Evolutionary conservation across 2,888 invertebrate genomes (phyloP).

Genomic region (Agrotis exclamationis): DNA sequence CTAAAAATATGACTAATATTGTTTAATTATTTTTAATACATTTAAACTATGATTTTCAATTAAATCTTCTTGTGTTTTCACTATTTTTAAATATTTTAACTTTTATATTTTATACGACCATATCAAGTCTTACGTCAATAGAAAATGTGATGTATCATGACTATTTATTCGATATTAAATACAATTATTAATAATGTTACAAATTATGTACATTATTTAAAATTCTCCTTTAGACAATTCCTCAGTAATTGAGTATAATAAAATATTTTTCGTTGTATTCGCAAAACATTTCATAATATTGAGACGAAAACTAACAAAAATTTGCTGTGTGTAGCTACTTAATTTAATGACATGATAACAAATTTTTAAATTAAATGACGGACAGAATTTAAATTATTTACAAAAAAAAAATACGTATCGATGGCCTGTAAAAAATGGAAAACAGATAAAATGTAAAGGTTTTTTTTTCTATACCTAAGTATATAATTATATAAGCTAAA

Average conservation of each 20-base stretch:
- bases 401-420: conserved; percentile 45
- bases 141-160: conserved; percentile 20
- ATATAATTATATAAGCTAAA: not conserved
- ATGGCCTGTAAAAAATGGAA: conserved; percentile 50
- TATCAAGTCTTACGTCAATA: not conserved
- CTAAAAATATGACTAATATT: conserved; percentile 51
- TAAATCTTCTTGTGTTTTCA: not conserved
- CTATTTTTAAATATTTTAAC: conserved; percentile 1
- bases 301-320: not conserved
- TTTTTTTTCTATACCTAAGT: not conserved
- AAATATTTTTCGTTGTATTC: not conserved
- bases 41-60: not conserved
- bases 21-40: conserved; percentile 39
- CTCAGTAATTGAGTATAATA: no score
- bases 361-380: not conserved
- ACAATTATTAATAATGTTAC: no score
- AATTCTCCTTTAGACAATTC: no score
- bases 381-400: conserved; percentile 35
- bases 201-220: no score
- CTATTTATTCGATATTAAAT: not conserved
- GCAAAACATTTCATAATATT: no score
- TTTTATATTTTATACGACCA: not conserved
- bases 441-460: not conserved
- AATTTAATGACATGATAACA: conserved; percentile 4
- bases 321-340: conserved; percentile 1